These are phyloP conservation scores for Palythoa grandiflora DNA, from an alignment of 92 coral and sea anemone genomes.

Conservation along the genomic window DNA sequence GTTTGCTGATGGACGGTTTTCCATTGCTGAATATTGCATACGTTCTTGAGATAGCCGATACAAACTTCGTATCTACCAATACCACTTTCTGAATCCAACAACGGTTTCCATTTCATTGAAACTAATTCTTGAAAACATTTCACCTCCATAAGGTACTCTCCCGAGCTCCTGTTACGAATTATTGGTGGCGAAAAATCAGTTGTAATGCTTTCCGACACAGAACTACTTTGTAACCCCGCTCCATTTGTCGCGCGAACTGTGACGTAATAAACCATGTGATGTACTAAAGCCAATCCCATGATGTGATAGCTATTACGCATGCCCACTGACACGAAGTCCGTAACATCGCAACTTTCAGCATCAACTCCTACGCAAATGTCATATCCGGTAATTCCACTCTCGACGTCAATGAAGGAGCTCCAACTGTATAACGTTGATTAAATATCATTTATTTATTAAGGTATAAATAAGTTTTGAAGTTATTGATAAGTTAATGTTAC, in stretches of 20 bases:
- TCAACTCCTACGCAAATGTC: conserved; percentile 71
- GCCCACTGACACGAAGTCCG: conserved; percentile 67
- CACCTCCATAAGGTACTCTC: conserved; percentile 58
- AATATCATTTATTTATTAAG: too few relatives aligned
- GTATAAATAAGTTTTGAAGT: too few relatives aligned
- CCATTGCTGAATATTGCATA: conserved; percentile 74
- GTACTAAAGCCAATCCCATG: conserved; percentile 56
- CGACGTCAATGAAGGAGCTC: conserved; percentile 76
- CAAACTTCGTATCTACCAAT: conserved; percentile 80
- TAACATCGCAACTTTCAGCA: conserved; percentile 70
- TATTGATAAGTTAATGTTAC: too few relatives aligned
- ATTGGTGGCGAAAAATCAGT: conserved; percentile 86
- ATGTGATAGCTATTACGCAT: conserved; percentile 52
- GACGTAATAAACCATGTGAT: conserved; percentile 73
- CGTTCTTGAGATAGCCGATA: conserved; percentile 72
- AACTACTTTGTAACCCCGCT: conserved; percentile 65
- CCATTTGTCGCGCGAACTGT: conserved; percentile 75
- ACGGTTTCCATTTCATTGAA: conserved; percentile 75
- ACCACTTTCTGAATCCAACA: conserved; percentile 80
- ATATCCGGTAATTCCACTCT: conserved; percentile 80
- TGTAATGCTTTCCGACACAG: conserved; percentile 61
- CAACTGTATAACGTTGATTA: conserved; percentile 59
- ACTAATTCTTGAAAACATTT: conserved; percentile 75
- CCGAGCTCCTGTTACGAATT: conserved; percentile 47
- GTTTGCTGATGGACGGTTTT: conserved; percentile 49